phyloP scores from a whole-genome alignment of 2,113 vertebrate genomes.

The Platysteira castanea region DNA sequence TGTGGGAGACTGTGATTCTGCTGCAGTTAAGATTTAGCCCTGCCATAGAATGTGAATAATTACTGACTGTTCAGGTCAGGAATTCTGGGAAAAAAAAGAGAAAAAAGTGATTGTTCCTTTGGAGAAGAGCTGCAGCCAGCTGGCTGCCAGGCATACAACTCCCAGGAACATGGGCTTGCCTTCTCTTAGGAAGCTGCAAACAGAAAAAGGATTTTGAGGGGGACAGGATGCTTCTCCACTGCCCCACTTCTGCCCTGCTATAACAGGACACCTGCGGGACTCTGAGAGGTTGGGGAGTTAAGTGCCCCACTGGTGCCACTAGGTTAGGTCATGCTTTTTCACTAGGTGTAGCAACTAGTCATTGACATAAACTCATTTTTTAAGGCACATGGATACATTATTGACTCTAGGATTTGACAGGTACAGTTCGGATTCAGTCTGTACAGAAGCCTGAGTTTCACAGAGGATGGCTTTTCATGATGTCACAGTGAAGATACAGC shows the following conservation, averaged over 20 bases:
- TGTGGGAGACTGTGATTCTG: background rate
- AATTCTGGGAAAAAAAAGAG: background rate
- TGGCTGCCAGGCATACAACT: slow-evolving; percentile 62
- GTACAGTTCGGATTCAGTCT: background rate
- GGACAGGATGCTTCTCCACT: background rate
- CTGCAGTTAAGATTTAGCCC: background rate
- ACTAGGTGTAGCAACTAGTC: background rate
- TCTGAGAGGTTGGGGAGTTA: background rate
- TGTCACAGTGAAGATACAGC: background rate
- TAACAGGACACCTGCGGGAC: slow-evolving; percentile 9
- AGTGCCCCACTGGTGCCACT: background rate
- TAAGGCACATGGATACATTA: background rate
- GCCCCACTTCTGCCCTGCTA: slow-evolving; percentile 68
- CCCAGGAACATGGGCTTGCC: background rate
- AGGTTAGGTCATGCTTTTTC: background rate
- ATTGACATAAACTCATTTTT: background rate
- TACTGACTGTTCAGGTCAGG: slow-evolving; percentile 4
- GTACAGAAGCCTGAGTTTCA: background rate
- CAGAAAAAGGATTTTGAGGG: slow-evolving; percentile 59
- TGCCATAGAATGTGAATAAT: background rate
- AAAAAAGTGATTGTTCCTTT: slow-evolving; percentile 53
- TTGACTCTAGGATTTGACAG: background rate
- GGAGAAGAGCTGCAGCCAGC: slow-evolving; percentile 66
- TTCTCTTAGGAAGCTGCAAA: slow-evolving; percentile 52
- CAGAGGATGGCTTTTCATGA: background rate